Percentiles rank a stretch among this genome's conserved stretches.
Evolutionary conservation across 2,113 vertebrate species (phyloP).

Genomic region (Pampusana beccarii): DNA sequence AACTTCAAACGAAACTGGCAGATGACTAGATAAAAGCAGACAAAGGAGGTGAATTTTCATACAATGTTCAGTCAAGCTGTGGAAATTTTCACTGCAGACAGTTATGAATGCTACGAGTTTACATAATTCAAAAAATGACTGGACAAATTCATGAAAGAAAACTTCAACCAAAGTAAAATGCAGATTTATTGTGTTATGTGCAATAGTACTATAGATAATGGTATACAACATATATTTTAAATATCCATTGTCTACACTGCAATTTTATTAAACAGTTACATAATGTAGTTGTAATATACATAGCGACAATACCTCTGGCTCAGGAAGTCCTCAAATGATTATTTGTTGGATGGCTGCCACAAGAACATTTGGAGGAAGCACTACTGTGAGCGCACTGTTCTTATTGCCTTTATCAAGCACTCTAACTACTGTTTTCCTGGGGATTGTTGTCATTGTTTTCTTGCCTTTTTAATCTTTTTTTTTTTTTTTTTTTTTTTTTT

Average conservation of each 20-base stretch:
- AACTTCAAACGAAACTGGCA: background rate
- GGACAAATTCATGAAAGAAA: background rate
- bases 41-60: background rate
- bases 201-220: accelerated
- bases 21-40: background rate
- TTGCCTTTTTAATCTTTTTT: background rate
- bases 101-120: background rate
- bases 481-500: too few species aligned
- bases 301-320: background rate
- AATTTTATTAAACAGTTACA: background rate
- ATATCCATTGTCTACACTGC: background rate
- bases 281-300: background rate
- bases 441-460: background rate
- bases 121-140: background rate
- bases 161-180: background rate
- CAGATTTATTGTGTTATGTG: background rate
- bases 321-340: background rate
- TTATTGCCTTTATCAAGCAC: background rate
- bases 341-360: background rate
- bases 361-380: slow-evolving; percentile 1
- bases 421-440: background rate
- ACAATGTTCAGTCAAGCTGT: background rate
- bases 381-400: background rate
- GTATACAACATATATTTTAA: background rate
- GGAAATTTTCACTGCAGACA: background rate